Evolutionary conservation across 2,888 invertebrate species (phyloP), one percentile per base, ranked within the genome.

Genomic region (Drosophila mimica): DNA sequence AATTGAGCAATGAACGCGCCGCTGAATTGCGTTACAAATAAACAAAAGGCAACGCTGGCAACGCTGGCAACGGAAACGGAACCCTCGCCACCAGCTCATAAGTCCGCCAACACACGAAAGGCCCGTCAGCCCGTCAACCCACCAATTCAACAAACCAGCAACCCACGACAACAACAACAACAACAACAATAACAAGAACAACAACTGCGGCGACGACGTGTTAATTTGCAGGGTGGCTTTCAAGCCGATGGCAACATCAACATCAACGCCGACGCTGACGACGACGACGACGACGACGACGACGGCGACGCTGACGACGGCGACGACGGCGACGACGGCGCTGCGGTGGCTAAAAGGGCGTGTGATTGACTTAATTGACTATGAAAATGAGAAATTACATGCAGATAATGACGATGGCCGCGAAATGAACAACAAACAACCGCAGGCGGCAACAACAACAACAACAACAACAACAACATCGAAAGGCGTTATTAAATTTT

Each of bases 341-440:
- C 81, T 87, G 82, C 90, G 88, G 91, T 90, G 88, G 84, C 86
- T 89, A 90, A 92, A 92, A 92, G 93, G 92, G 92, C 93, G 93
- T 93, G 92, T 92, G 92, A 92, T 93, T 93, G 92, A 92, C 92
- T 93, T 92, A 92, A 92, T 92, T 92, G 92, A 92, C 92, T 92
- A 92, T 92, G 91, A 91, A 92, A 93, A 93, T 92, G 92, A 91
- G 90, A 92, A 92, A 92, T 92, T 92, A 90, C 88, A 90, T 89
- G 89, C 79, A 78, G 89, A 87, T 87, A 87, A 87, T 87, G 85
- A 90, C 83, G 76, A 70, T 78, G 74, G 76, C 70, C 76, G 83
- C 81, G 80, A 83, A 91, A 89, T 89, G 91, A 87, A 90, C 92
- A 92, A 73, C 88, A 83, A 81, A 80, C 81, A 83, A 67, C 57